Conservation (phyloP, 2,888 invertebrate genomes). For the Asteroscopus sphinx region DNA sequence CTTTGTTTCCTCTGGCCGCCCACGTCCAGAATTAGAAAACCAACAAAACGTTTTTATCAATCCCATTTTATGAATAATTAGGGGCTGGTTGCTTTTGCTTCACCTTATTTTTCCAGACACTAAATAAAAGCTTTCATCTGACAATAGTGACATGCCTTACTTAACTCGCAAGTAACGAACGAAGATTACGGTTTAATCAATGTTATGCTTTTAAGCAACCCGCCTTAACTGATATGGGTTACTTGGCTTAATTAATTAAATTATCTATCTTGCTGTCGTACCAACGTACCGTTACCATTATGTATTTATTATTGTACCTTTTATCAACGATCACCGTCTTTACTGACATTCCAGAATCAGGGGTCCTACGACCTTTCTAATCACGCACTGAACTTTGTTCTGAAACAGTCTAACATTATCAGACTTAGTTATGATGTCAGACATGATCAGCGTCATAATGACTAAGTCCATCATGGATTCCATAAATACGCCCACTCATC, state of each 20-base stretch:
- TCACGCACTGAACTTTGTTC: constrained; percentile 48
- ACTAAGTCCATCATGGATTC: constrained; percentile 52
- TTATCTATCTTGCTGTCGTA: constrained; percentile 12
- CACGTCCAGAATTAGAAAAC: background rate
- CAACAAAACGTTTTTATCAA: background rate
- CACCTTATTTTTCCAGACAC: background rate
- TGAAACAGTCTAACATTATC: constrained; percentile 28
- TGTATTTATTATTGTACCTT: constrained; percentile 9
- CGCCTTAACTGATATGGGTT: background rate
- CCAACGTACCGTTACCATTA: constrained; percentile 1
- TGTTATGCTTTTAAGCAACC: too few relatives aligned
- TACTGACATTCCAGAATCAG: constrained; percentile 36
- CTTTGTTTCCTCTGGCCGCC: constrained; percentile 6
- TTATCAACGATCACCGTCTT: constrained; percentile 22
- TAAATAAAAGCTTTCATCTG: constrained; percentile 3
- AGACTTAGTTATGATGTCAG: constrained; percentile 46
- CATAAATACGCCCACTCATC: constrained; percentile 56
- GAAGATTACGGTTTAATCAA: too few relatives aligned
- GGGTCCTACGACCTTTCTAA: constrained; percentile 40
- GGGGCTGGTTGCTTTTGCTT: background rate
- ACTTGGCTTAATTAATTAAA: background rate
- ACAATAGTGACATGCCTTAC: background rate
- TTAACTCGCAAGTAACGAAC: background rate
- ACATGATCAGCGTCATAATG: constrained; percentile 49
- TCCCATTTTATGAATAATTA: too few relatives aligned